These are phyloP conservation scores for Plutella xylostella DNA, from an alignment of 2,888 invertebrate genomes.

Conservation along the genomic window DNA sequence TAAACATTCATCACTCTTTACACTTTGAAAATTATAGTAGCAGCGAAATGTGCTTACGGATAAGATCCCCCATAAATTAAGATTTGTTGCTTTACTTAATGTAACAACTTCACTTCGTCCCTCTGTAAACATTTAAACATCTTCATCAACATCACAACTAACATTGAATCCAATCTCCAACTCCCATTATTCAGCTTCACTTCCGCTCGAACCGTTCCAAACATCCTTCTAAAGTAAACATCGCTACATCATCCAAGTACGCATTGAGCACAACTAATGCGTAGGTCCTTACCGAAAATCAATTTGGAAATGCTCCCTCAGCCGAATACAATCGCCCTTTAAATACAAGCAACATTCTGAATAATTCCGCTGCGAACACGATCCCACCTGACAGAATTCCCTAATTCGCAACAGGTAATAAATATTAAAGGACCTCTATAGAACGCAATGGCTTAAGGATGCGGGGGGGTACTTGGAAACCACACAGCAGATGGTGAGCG, in stretches of 20 bases:
- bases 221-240: neutral
- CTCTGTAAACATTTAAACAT: no score
- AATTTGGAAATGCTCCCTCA: neutral
- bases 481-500: neutral
- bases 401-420: constrained; percentile 23
- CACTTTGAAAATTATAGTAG: no score
- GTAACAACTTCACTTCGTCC: no score
- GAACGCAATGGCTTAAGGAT: neutral
- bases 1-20: no score
- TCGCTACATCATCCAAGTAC: neutral
- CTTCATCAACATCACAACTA: neutral
- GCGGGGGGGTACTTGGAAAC: neutral
- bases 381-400: constrained; percentile 23
- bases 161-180: constrained; percentile 1
- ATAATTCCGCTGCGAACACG: neutral
- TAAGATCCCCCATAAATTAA: no score
- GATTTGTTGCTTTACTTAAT: no score
- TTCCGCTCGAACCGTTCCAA: neutral
- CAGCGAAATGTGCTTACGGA: no score
- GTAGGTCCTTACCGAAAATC: neutral
- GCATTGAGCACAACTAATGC: neutral
- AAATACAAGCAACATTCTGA: neutral
- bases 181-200: neutral
- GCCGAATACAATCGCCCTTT: neutral
- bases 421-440: constrained; percentile 18